Percentiles rank a stretch among this genome's conserved stretches.
phyloP scores from a whole-genome alignment of 2,888 invertebrate species.

The Ctena decussata region DNA sequence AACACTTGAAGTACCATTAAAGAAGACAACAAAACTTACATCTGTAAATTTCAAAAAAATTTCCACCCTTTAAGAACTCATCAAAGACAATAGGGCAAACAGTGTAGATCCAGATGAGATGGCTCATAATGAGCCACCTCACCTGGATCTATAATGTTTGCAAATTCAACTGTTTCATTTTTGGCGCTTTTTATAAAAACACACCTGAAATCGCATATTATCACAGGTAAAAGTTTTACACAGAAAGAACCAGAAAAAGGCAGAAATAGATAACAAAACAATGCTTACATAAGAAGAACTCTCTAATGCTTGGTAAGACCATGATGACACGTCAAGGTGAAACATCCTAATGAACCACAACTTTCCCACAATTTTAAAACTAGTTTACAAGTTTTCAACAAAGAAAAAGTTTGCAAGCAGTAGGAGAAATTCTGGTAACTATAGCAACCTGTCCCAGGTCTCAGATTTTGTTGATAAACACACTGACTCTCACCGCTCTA shows the following conservation, averaged over 20 bases:
- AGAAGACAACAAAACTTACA: no score
- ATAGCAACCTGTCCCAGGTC: conserved; percentile 69
- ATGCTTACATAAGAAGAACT: conserved; percentile 8
- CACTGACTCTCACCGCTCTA: conserved; percentile 38
- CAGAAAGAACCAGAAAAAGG: not conserved
- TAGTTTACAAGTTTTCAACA: conserved; percentile 62
- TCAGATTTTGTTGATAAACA: conserved; percentile 67
- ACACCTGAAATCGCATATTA: not conserved
- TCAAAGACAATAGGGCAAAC: no score
- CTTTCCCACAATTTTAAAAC: conserved; percentile 24
- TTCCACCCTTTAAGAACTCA: no score
- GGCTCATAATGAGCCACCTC: no score
- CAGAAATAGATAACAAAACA: not conserved
- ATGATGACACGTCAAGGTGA: conserved; percentile 2
- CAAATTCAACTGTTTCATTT: no score
- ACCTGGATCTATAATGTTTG: no score
- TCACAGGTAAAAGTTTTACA: not conserved
- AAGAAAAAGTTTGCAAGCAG: conserved; percentile 64
- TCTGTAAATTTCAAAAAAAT: no score
- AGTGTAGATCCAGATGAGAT: no score
- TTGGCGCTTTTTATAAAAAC: no score
- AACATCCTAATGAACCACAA: conserved; percentile 3
- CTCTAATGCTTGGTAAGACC: conserved; percentile 1
- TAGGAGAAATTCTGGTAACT: conserved; percentile 62
- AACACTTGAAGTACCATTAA: no score